phyloP scores from a whole-genome alignment of 2,888 invertebrate genomes.

The Lasioglossum oenotherae region DNA sequence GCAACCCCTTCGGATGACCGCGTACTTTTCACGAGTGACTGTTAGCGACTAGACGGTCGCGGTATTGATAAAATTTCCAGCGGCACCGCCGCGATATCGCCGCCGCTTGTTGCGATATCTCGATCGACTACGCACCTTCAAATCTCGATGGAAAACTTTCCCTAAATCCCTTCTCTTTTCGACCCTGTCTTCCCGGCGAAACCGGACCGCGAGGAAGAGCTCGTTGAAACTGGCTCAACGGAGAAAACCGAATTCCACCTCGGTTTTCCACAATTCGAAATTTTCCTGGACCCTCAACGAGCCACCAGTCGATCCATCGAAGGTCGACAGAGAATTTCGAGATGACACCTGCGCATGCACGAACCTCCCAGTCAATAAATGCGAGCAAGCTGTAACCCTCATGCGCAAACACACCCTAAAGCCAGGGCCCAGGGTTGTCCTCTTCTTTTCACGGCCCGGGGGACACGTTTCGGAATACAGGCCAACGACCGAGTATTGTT shows the following conservation, averaged over 20 bases:
- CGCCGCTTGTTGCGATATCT: conserved; percentile 67
- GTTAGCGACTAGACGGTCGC: conserved; percentile 76
- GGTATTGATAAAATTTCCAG: conserved; percentile 82
- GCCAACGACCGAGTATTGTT: conserved; percentile 45
- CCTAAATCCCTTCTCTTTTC: neutral
- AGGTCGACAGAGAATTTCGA: conserved; percentile 50
- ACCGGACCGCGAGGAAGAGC: no score
- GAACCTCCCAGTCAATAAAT: conserved; percentile 77
- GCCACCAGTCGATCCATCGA: conserved; percentile 61
- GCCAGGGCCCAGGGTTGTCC: conserved; percentile 45
- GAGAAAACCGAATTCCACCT: neutral
- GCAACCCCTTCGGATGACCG: conserved; percentile 58
- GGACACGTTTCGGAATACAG: conserved; percentile 15
- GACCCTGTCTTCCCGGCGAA: no score
- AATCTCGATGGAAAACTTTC: conserved; percentile 12
- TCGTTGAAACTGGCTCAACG: neutral
- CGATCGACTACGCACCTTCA: conserved; percentile 62
- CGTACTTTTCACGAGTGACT: conserved; percentile 77
- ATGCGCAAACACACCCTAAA: conserved; percentile 74
- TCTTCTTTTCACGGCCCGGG: neutral
- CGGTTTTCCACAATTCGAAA: neutral
- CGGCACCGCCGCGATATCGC: conserved; percentile 72
- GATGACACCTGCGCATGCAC: conserved; percentile 71
- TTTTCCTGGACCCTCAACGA: neutral
- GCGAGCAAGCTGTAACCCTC: conserved; percentile 70